These are phyloP conservation scores for Drosophila cognata DNA, from an alignment of 2,888 invertebrate species.

Conservation along the genomic window DNA sequence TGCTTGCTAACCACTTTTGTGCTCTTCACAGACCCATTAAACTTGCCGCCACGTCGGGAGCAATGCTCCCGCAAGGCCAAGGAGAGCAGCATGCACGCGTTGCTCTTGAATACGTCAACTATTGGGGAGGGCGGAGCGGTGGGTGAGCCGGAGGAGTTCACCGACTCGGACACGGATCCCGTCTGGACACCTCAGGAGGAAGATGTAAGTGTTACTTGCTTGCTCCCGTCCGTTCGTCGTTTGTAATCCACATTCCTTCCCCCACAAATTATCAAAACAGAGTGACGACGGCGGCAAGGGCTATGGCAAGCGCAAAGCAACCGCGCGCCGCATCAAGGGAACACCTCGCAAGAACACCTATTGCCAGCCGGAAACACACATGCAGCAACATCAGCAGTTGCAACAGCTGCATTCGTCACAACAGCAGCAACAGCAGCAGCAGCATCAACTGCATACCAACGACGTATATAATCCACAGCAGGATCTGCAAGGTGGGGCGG, in stretches of 20 bases:
- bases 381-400: constrained; percentile 64
- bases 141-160: constrained; percentile 87
- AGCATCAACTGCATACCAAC: constrained; percentile 50
- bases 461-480: constrained; percentile 80
- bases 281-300: constrained; percentile 81
- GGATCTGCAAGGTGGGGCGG: constrained; percentile 68
- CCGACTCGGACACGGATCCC: constrained; percentile 90
- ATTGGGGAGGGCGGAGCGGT: constrained; percentile 75
- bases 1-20: constrained; percentile 69
- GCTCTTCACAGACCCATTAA: constrained; percentile 84
- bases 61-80: constrained; percentile 89
- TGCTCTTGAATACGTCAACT: constrained; percentile 84
- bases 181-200: constrained; percentile 90
- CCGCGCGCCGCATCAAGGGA: constrained; percentile 78
- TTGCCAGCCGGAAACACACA: constrained; percentile 58
- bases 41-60: constrained; percentile 87
- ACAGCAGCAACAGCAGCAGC: constrained; percentile 58
- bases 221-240: constrained; percentile 25
- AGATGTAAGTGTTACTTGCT: constrained; percentile 80
- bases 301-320: constrained; percentile 77
- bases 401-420: constrained; percentile 52
- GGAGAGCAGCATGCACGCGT: constrained; percentile 87
- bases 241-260: constrained; percentile 36
- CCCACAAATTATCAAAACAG: constrained; percentile 45
- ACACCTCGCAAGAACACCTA: constrained; percentile 81